Conservation (phyloP, 1,140 invertebrate species). For the Leptinotarsa undecemlineata region DNA sequence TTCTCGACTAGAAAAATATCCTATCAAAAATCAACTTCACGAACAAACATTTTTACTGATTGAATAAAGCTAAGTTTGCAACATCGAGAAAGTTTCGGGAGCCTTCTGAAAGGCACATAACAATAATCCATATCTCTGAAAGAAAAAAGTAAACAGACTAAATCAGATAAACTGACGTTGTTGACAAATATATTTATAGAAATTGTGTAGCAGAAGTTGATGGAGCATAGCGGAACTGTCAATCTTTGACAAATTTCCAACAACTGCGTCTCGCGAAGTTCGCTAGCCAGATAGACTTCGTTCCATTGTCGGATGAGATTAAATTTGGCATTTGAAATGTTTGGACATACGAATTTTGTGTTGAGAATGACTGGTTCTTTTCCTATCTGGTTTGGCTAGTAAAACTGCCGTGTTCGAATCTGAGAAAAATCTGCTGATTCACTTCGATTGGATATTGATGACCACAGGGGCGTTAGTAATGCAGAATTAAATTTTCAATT, state of each 20-base stretch:
- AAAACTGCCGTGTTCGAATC: too few relatives aligned
- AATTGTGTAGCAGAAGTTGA: not conserved
- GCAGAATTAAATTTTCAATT: too few relatives aligned
- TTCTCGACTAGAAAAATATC: not conserved
- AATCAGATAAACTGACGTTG: not conserved
- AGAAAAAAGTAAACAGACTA: conserved; percentile 1
- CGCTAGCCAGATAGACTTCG: not conserved
- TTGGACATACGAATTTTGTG: not conserved
- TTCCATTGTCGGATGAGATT: not conserved
- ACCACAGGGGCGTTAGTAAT: too few relatives aligned
- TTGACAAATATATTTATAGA: not conserved
- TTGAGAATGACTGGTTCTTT: too few relatives aligned
- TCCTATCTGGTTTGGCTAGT: too few relatives aligned
- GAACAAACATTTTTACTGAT: not conserved
- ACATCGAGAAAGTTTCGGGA: not conserved
- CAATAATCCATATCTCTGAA: not conserved
- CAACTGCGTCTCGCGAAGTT: not conserved
- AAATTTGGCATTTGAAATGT: not conserved
- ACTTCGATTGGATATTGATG: too few relatives aligned
- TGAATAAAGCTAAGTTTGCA: not conserved
- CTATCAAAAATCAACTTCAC: not conserved
- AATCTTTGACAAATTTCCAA: not conserved
- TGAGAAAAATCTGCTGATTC: too few relatives aligned
- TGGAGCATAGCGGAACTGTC: not conserved
- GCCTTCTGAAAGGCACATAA: not conserved